These are phyloP conservation scores for Thamnophis elegans DNA, from an alignment of 2,797 vertebrate genomes.

Conservation along the genomic window DNA sequence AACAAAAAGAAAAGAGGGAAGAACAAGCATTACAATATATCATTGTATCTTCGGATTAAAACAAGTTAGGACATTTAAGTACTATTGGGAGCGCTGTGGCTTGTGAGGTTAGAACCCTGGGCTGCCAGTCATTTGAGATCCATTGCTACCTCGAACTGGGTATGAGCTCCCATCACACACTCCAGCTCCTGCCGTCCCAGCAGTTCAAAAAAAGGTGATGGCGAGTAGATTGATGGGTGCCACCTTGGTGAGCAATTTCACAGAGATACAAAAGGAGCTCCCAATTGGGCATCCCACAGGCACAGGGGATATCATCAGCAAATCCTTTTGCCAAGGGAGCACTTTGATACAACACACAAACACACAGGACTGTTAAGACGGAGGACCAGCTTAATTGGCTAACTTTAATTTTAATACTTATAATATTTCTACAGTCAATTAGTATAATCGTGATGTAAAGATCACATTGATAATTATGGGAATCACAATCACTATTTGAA, in stretches of 20 bases:
- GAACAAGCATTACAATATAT: accelerated
- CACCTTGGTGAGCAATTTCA: background rate
- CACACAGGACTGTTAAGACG: background rate
- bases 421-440: background rate
- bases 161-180: background rate
- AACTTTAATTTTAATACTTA: background rate
- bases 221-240: background rate
- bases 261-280: background rate
- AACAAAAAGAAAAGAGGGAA: background rate
- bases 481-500: background rate
- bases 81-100: background rate
- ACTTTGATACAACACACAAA: background rate
- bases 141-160: background rate
- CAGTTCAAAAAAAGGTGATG: background rate
- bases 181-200: background rate
- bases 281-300: background rate
- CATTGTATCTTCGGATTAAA: background rate
- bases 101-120: background rate
- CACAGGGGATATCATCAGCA: background rate
- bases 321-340: background rate
- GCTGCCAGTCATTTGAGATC: background rate
- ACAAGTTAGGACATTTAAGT: background rate
- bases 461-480: background rate
- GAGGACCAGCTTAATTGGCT: background rate
- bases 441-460: background rate